Evolutionary conservation across 2,888 invertebrate genomes (phyloP), one percentile per base, ranked within the genome.

Genomic region (Druceiella hillmani): DNA sequence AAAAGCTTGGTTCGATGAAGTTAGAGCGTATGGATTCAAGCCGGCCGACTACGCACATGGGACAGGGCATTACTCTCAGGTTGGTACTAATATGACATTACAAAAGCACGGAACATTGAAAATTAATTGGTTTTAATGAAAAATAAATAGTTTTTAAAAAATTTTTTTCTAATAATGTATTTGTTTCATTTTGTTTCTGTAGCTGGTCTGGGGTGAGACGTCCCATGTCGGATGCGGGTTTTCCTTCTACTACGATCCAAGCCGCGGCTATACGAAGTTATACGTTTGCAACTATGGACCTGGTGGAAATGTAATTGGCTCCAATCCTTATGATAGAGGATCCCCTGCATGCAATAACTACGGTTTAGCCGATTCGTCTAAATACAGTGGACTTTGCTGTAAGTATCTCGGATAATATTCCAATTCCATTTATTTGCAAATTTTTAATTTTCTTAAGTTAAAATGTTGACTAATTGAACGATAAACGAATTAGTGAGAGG

Each of bases 141-240:
- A 16, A 17, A 12, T 3, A 31, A 7, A 27, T 31, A 9, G 17
- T n/a, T 25, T 29, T 25, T 34, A 22, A 25, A 24, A n/a, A n/a
- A 2, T 17, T 36, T n/a, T 17, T 31, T 53, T 52, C n/a, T 12
- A 7, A 13, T 29, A 28, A 22, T 10, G 14, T 10, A 10, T 10
- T 13, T 15, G 6, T 9, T 35, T n/a, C 5, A 25, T 34, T 48
- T 47, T 45, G 52, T 43, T 49, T 39, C 64, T 64, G 12, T 60
- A 92, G 87, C 75, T 92, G 63, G 81, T 91, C 36, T 93, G 92
- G 92, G 86, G 87, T 39, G 82, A 86, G 57, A 87, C 90, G 7
- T 82, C 82, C 55, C 73, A 83, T 48, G 77, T 93, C 36, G 93
- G 93, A 40, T 93, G 92, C 57, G 92, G 92, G 16, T 91, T 78